These are phyloP conservation scores for Mionectes olivaceus DNA, from an alignment of 2,797 vertebrate species.

Conservation along the genomic window DNA sequence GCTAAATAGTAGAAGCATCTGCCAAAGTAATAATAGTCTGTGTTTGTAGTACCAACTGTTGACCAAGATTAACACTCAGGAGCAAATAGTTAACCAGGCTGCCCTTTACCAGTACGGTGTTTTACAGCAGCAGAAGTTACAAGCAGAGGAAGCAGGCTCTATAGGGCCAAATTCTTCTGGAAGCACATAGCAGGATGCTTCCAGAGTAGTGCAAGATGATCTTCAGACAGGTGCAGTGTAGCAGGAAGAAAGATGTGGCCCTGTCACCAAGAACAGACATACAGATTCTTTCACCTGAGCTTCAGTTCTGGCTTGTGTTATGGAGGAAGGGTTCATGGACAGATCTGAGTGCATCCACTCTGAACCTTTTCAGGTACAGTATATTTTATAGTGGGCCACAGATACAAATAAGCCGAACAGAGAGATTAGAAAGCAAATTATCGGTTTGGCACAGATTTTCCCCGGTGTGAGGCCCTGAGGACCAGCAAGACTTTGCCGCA, in stretches of 20 bases:
- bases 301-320: neutral
- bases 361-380: neutral
- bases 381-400: neutral
- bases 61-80: neutral
- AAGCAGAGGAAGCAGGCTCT: neutral
- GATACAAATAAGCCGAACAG: slow-evolving; percentile 2
- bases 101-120: neutral
- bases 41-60: neutral
- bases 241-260: neutral
- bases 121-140: neutral
- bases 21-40: neutral
- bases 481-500: slow-evolving; percentile 11
- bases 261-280: neutral
- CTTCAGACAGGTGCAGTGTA: neutral
- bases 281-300: neutral
- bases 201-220: neutral
- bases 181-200: neutral
- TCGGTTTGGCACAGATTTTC: slow-evolving; percentile 39
- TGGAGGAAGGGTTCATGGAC: neutral
- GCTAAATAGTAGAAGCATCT: neutral
- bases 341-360: neutral
- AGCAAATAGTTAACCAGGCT: neutral
- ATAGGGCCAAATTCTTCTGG: neutral
- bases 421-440: slow-evolving; percentile 10
- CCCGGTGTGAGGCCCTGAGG: neutral